These are phyloP conservation scores for Columba livia DNA, from an alignment of 2,113 vertebrate genomes.

Conservation along the genomic window DNA sequence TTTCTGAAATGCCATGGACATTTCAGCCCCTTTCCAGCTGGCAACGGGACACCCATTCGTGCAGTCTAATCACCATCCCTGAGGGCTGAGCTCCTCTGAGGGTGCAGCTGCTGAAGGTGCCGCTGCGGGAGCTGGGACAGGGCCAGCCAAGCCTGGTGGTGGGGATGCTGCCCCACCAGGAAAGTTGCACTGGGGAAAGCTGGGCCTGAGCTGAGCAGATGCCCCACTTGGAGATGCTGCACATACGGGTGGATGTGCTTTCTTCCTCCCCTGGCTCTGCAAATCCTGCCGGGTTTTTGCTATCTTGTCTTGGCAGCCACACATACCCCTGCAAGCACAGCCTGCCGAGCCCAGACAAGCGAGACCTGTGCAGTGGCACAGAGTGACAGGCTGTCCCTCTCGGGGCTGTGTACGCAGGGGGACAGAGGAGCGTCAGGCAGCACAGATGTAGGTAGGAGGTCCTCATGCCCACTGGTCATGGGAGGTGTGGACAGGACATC, in stretches of 20 bases:
- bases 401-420: too few relatives aligned
- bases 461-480: too few relatives aligned
- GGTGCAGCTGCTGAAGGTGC: not conserved
- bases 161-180: not conserved
- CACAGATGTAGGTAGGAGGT: too few relatives aligned
- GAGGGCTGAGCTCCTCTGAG: not conserved
- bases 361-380: not conserved
- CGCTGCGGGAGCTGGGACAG: not conserved
- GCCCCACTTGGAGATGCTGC: not conserved
- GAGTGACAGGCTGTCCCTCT: too few relatives aligned
- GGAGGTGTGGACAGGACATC: too few relatives aligned
- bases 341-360: not conserved
- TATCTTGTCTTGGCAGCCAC: not conserved
- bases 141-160: not conserved
- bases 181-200: not conserved
- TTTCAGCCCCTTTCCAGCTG: not conserved
- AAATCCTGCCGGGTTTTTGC: not conserved
- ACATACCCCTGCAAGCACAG: not conserved
- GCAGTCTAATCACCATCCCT: too few relatives aligned
- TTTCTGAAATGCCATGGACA: fast-evolving
- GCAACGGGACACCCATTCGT: not conserved
- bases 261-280: not conserved
- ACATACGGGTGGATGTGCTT: not conserved
- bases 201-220: not conserved
- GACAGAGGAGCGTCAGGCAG: too few relatives aligned